These are phyloP conservation scores for Phalacrocorax brasilianus DNA, from an alignment of 2,113 vertebrate genomes.

Conservation along the genomic window DNA sequence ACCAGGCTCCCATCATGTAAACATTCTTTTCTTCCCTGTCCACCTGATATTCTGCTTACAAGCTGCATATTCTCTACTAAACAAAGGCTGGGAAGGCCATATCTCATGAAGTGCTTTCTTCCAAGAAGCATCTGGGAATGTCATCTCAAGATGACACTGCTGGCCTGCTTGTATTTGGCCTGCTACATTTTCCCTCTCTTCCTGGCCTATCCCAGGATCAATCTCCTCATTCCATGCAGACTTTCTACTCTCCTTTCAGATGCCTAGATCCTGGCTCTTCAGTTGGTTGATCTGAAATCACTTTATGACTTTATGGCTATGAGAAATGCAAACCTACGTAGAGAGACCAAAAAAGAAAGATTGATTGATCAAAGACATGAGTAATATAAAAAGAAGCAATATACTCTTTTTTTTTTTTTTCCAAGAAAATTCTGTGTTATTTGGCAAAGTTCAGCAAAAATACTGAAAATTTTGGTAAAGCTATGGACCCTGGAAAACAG, in stretches of 20 bases:
- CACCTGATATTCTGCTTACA: neutral
- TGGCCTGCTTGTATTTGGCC: neutral
- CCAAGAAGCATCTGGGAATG: neutral
- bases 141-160: neutral
- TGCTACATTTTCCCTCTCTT: neutral
- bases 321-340: neutral
- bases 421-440: neutral
- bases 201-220: neutral
- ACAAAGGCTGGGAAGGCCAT: neutral
- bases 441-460: neutral
- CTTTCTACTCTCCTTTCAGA: neutral
- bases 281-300: neutral
- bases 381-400: neutral
- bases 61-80: neutral
- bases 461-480: neutral
- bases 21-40: neutral
- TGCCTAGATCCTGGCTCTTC: neutral
- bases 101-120: neutral
- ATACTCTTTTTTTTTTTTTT: too few relatives aligned
- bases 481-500: neutral
- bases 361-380: neutral
- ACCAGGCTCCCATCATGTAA: neutral
- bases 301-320: neutral
- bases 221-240: rapidly evolving
- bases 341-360: neutral